Base-by-base conservation (phyloP, 2,797 vertebrate species). In the Crax fasciolata region DNA sequence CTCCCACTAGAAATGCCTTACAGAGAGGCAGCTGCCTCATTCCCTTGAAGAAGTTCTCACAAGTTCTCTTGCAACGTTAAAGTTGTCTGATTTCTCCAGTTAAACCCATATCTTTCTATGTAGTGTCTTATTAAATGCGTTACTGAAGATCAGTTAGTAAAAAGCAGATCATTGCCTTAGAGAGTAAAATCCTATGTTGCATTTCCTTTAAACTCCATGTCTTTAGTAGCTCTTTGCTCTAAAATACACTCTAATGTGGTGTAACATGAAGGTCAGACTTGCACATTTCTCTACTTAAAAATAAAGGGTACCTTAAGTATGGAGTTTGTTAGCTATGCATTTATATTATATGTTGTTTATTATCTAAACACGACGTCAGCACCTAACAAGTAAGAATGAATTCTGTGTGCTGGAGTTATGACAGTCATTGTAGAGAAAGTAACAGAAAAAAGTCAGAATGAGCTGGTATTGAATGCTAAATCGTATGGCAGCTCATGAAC, bases 381-480 rank as follows among this genome's bases (percentile, higher is more conserved):
- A 90, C 76, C 65, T 86, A 58, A 87, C 39, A 84, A 94, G 75
- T 43, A 82, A 44, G 30, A 93, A 90, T 80, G 44, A 81, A 68
- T 76, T 89, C 46, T 58, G 30, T 62, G 43, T 75, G 43, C 46
- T 89, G 79, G 88, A 90, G 58, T 94, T 92, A 90, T 1, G 11
- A 54, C 84, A 89, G 44, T 86, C 84, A 71, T 81, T 74, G 35
- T 79, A 72, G 27, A 92, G 38, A 77, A 94, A 92, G 59, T 93
- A 92, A 81, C 76, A 94, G 85, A 94, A 97, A 94, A 46, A 39
- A 93, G 85, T 58, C 58, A 55, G 87, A 96, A 70, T 82, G 96
- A 94, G 51, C 54, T 91, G 62, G 63, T 94, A 94, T 95, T 94
- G 97, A 97, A 94, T 75, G 71, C 76, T 95, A 97, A 96, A 96